phyloP scores from a whole-genome alignment of 2,888 invertebrate genomes.

The Osmoderma eremita region DNA sequence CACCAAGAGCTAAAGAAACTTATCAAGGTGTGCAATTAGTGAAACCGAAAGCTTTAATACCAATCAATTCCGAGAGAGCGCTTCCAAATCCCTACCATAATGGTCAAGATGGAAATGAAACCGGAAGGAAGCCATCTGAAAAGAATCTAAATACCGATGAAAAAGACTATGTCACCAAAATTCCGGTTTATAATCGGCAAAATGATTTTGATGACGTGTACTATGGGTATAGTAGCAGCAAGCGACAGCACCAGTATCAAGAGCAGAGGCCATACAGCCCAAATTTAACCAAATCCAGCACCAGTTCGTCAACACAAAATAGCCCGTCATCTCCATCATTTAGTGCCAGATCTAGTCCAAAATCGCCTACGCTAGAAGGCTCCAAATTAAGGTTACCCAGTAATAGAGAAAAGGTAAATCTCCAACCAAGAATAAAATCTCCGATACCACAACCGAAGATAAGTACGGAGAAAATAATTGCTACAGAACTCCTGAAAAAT shows the following conservation, averaged over 20 bases:
- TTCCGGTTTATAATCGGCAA: conserved; percentile 37
- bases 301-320: conserved; percentile 35
- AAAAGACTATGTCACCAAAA: conserved; percentile 41
- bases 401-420: conserved; percentile 59
- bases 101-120: conserved; percentile 43
- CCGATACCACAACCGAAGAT: conserved; percentile 59
- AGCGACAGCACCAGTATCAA: conserved; percentile 24
- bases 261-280: conserved; percentile 36
- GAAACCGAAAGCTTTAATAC: conserved; percentile 61
- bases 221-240: conserved; percentile 57
- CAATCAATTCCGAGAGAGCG: conserved; percentile 60
- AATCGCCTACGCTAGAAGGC: conserved; percentile 57
- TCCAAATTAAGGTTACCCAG: conserved; percentile 59
- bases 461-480: conserved; percentile 61
- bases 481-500: conserved; percentile 59
- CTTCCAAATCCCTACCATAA: conserved; percentile 60
- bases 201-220: conserved; percentile 52
- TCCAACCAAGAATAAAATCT: conserved; percentile 60
- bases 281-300: conserved; percentile 38
- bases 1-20: conserved; percentile 58
- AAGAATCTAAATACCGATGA: conserved; percentile 45
- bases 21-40: conserved; percentile 58
- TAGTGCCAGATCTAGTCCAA: conserved; percentile 49
- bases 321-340: conserved; percentile 40
- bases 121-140: conserved; percentile 47